Base-by-base conservation (phyloP, 2,888 invertebrate genomes). In the Trichogramma dendrolimi region DNA sequence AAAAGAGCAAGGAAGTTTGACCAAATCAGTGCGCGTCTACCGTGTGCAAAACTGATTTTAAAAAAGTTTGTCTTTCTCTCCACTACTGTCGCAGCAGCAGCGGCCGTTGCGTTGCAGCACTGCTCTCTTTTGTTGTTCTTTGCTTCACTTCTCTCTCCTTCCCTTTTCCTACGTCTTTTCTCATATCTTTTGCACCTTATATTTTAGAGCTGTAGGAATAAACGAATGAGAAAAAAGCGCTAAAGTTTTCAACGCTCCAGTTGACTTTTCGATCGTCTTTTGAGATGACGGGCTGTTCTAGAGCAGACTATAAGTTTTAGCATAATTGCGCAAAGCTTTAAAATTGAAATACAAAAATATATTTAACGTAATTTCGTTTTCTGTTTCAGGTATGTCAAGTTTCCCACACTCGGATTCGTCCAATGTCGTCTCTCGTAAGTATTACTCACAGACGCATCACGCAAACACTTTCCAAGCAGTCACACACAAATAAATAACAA, bases 331-430 rank as follows among this genome's bases (percentile, higher is more conserved):
- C 40, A 14, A 11, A 14, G 38, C 14, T 46, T 11, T 4, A 50
- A 44, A 51, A 49, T 51, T 6, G 8, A 55, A 48, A 10, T 27
- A 46, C 7, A 38, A 46, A 8, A 10, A 44, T 44, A 44, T 47
- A 47, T n/a, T 47, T 5, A 6, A 6, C 11, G 10, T 6, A 11
- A 11, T 39, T 50, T 11, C 48, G 27, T 55, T 58, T 61, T 58
- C 7, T 65, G 62, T 65, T 65, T 7, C 63, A 65, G 65, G 65
- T 65, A 63, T 65, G 61, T 59, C 54, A 41, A 65, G 49, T 42
- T 54, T 65, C 50, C 63, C 59, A 57, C 56, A 59, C 51, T 61
- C 61, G 54, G 53, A 55, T 40, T 65, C 65, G 14, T 39, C 63
- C n/a, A 65, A 61, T 61, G 63, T 27, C 27, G 27, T 62, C 48